Base-by-base conservation (phyloP, 2,888 invertebrate genomes). In the Pteria penguin region DNA sequence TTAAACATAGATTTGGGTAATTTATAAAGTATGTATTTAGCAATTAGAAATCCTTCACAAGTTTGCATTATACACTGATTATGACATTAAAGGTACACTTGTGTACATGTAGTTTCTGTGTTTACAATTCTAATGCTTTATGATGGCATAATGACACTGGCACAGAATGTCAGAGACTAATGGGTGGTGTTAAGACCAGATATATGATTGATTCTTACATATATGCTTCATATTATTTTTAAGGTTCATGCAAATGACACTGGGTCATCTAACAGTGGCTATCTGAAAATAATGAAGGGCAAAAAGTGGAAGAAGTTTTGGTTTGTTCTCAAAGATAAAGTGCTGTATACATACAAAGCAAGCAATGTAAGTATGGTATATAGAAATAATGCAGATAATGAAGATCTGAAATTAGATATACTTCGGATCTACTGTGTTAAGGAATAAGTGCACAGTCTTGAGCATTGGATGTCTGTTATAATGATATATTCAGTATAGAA, bases 281-380 rank as follows among this genome's bases (percentile, higher is more conserved):
- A 94, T 89, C 89, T 94, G 65, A 90, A 92, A 67, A 89, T 91
- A 62, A 86, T 90, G 75, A 88, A 90, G 66, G 85, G 84, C 32
- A 91, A 88, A 77, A 92, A 92, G 67, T 94, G 94, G 94, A 94
- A 94, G 87, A 90, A 91, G 60, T 87, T 91, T 29, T 94, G 94
- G 94, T 94, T 94, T 89, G 94, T 94, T 22, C 89, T 94, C 24
- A 94, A 94, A 85, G 93, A 94, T 71, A 93, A 93, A 63, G 91
- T 90, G 2, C 84, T 92, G 26, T 92, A 90, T 80, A 89, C 87
- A 0, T 92, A 87, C 81, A 91, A 93, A 86, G 94, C 94, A 27
- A 93, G 93, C 54, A 93, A 94, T 91, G 92, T 91, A 79, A 73
- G 79, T 32, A n/a, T 24, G 45, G 14, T 54, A 8, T n/a, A n/a